A percentile compares a stretch with the other conserved stretches of the same genome.
phyloP scores from a whole-genome alignment of 92 coral and sea anemone species.

The Scolanthus callimorphus region DNA sequence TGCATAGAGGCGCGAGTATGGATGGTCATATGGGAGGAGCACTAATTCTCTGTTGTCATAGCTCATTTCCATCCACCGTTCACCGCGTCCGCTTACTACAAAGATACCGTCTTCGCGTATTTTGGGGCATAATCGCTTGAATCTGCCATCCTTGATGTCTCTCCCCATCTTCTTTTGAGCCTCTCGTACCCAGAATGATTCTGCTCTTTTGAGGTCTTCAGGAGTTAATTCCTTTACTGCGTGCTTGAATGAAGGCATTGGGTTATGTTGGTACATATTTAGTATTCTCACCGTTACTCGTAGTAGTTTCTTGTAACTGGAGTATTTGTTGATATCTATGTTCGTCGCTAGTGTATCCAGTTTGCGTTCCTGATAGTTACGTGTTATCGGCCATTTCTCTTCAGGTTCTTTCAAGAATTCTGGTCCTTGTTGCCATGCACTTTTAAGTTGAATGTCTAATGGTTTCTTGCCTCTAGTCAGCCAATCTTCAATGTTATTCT shows the following conservation, averaged over 20 bases:
- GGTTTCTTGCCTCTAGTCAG: slow-evolving; percentile 46
- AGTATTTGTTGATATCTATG: slow-evolving; percentile 20
- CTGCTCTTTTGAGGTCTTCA: slow-evolving; percentile 12
- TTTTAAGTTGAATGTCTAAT: slow-evolving; percentile 9
- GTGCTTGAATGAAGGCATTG: slow-evolving; percentile 21
- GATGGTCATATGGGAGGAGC: slow-evolving; percentile 26
- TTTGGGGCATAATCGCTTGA: slow-evolving; percentile 25
- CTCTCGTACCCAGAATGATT: slow-evolving; percentile 21
- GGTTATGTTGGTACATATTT: slow-evolving; percentile 8
- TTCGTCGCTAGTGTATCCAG: slow-evolving; percentile 8
- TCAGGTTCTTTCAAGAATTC: slow-evolving; percentile 20
- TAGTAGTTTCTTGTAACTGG: slow-evolving; percentile 19
- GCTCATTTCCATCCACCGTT: slow-evolving; percentile 27
- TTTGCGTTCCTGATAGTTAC: background rate
- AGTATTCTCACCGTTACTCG: slow-evolving; percentile 37
- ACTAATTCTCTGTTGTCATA: slow-evolving; percentile 27
- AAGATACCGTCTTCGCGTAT: slow-evolving; percentile 24
- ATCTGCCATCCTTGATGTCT: slow-evolving; percentile 21
- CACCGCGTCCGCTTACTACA: slow-evolving; percentile 38
- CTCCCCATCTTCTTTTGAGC: slow-evolving; percentile 14
- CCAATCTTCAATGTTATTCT: slow-evolving; percentile 53
- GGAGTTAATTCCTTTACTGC: slow-evolving; percentile 5
- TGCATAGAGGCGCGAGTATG: slow-evolving; percentile 37
- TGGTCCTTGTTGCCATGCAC: slow-evolving; percentile 50
- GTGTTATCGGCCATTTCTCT: slow-evolving; percentile 30